Conservation (phyloP, 2,888 invertebrate species). For the Acleris cristana region DNA sequence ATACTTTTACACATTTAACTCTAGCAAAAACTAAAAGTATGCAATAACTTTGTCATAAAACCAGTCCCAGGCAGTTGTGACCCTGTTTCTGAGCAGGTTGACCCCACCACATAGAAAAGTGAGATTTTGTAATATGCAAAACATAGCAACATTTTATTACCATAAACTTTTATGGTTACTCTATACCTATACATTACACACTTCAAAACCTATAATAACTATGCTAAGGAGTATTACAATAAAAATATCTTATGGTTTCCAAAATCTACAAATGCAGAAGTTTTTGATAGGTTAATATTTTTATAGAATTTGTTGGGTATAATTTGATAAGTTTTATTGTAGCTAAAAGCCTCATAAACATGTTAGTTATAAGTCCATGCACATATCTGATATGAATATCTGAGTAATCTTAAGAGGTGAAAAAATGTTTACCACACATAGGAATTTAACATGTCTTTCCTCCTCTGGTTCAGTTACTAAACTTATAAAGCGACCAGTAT, state of each 20-base stretch:
- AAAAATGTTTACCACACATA: neutral
- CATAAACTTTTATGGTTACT: neutral
- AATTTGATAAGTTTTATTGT: neutral
- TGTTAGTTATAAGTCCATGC: neutral
- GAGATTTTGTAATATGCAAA: slow-evolving; percentile 13
- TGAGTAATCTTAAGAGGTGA: neutral
- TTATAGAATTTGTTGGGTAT: neutral
- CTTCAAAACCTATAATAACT: no score
- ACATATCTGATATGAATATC: neutral
- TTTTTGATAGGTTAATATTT: neutral
- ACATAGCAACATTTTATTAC: slow-evolving; percentile 1
- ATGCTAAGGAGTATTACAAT: no score
- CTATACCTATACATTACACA: no score
- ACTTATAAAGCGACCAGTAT: no score
- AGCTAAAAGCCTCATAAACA: neutral
- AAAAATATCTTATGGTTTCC: no score
- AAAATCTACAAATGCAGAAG: neutral
- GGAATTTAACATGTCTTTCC: no score
- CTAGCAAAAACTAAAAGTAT: neutral
- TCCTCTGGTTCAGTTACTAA: no score
- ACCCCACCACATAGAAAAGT: slow-evolving; percentile 1
- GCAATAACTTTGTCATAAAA: slow-evolving; percentile 8
- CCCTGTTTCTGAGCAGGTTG: slow-evolving; percentile 8
- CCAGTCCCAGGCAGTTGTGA: slow-evolving; percentile 1
- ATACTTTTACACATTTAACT: neutral